A percentile compares a stretch with the other conserved stretches of the same genome.
Conservation (phyloP, 2,888 invertebrate genomes). For the Leptopilina myrica region DNA sequence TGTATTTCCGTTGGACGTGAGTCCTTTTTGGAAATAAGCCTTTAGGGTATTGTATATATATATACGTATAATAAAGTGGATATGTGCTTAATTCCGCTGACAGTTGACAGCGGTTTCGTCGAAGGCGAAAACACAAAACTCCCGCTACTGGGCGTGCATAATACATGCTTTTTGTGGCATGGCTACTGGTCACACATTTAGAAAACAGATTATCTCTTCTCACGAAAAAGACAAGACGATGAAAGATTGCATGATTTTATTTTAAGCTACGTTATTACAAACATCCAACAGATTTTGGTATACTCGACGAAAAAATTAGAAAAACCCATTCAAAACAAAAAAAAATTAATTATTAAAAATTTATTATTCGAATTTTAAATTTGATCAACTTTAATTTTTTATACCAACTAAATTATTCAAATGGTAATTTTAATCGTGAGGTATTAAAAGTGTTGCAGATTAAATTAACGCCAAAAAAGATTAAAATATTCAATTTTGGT, state of each 20-base stretch:
- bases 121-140: constrained; percentile 41
- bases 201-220: constrained; percentile 39
- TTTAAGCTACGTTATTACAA: too few species aligned
- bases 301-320: too few species aligned
- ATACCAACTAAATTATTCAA: too few species aligned
- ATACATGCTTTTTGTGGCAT: constrained; percentile 36
- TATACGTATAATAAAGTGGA: neutral
- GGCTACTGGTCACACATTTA: constrained; percentile 41
- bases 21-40: constrained; percentile 57
- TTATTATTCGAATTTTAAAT: too few species aligned
- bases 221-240: constrained; percentile 24
- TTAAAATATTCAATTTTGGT: too few species aligned
- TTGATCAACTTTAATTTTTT: too few species aligned
- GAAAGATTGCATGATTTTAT: constrained; percentile 2
- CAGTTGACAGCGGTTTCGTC: constrained; percentile 39
- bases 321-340: too few species aligned
- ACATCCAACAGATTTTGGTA: too few species aligned
- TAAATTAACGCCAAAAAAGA: too few species aligned
- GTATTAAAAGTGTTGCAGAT: too few species aligned
- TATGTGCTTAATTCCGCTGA: constrained; percentile 27
- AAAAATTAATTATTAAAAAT: too few species aligned
- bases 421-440: too few species aligned
- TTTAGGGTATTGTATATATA: constrained; percentile 3
- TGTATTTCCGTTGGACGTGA: constrained; percentile 58
- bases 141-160: constrained; percentile 40